phyloP scores from a whole-genome alignment of 2,113 vertebrate species.

The Caranx ignobilis region DNA sequence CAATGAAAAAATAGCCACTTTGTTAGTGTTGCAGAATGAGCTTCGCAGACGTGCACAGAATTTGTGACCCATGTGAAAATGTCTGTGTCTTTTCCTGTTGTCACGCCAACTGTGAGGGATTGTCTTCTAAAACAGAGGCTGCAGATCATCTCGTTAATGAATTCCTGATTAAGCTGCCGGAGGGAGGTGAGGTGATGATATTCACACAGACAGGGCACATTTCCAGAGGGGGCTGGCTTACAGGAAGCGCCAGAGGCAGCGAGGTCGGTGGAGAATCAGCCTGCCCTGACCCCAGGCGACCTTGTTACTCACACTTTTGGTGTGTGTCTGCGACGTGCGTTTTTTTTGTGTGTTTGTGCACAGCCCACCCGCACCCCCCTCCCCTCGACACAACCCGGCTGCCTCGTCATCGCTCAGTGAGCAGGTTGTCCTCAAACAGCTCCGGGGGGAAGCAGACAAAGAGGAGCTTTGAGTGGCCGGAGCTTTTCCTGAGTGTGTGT shows the following conservation, averaged over 20 bases:
- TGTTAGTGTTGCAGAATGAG: slow-evolving; percentile 56
- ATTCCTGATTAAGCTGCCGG: slow-evolving; percentile 27
- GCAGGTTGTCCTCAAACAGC: slow-evolving; percentile 28
- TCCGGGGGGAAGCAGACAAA: slow-evolving; percentile 49
- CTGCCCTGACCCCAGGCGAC: slow-evolving; percentile 30
- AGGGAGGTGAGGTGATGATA: slow-evolving; percentile 43
- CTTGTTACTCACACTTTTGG: slow-evolving; percentile 54
- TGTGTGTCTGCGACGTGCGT: slow-evolving; percentile 62
- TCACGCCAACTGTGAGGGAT: slow-evolving; percentile 45
- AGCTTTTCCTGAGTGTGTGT: slow-evolving; percentile 19
- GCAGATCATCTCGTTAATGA: slow-evolving; percentile 50
- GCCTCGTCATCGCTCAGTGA: slow-evolving; percentile 36
- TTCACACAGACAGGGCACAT: slow-evolving; percentile 67
- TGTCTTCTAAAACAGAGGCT: slow-evolving; percentile 28
- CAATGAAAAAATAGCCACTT: slow-evolving; percentile 55
- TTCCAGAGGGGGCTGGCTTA: slow-evolving; percentile 41
- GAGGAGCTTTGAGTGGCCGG: slow-evolving; percentile 37
- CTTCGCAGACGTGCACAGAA: slow-evolving; percentile 60
- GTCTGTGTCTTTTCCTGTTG: slow-evolving; percentile 61
- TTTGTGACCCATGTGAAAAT: slow-evolving; percentile 63
- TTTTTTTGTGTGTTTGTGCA: not conserved
- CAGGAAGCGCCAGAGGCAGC: slow-evolving; percentile 27
- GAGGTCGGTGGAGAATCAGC: slow-evolving; percentile 5
- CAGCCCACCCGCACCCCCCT: not conserved
- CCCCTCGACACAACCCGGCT: slow-evolving; percentile 16